Conservation (phyloP, 2,888 invertebrate species). For the Tachystola acroxantha region DNA sequence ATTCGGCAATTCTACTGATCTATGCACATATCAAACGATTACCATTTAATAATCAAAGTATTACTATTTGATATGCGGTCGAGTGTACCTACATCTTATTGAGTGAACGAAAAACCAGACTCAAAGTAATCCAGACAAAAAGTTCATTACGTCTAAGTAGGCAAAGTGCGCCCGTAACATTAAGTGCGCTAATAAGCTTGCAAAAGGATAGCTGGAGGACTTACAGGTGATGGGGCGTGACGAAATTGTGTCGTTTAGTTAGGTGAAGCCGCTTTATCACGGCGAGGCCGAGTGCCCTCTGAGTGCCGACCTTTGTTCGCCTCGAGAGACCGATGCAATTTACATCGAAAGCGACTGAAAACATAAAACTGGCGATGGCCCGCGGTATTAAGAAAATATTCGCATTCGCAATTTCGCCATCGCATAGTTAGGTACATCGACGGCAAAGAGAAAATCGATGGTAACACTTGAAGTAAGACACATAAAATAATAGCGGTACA, state of each 20-base stretch:
- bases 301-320: slow-evolving; percentile 28
- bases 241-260: slow-evolving; percentile 29
- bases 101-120: too few species aligned
- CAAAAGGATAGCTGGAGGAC: slow-evolving; percentile 1
- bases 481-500: too few species aligned
- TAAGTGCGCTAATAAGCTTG: slow-evolving; percentile 5
- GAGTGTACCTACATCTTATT: too few species aligned
- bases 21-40: too few species aligned
- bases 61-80: too few species aligned
- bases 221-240: slow-evolving; percentile 25
- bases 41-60: too few species aligned
- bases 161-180: background rate
- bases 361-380: slow-evolving; percentile 20
- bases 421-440: too few species aligned
- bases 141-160: slow-evolving; percentile 3
- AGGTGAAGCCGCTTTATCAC: slow-evolving; percentile 19
- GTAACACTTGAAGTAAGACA: too few species aligned
- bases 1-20: too few species aligned
- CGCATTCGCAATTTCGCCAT: too few species aligned
- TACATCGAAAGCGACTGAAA: slow-evolving; percentile 43
- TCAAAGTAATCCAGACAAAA: too few species aligned
- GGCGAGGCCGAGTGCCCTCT: slow-evolving; percentile 9
- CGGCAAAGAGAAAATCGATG: too few species aligned
- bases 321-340: slow-evolving; percentile 46
- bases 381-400: slow-evolving; percentile 20